A percentile compares a stretch with the other conserved stretches of the same genome.
phyloP scores from a whole-genome alignment of 2,797 vertebrate species.

The Lagocephalus sceleratus region DNA sequence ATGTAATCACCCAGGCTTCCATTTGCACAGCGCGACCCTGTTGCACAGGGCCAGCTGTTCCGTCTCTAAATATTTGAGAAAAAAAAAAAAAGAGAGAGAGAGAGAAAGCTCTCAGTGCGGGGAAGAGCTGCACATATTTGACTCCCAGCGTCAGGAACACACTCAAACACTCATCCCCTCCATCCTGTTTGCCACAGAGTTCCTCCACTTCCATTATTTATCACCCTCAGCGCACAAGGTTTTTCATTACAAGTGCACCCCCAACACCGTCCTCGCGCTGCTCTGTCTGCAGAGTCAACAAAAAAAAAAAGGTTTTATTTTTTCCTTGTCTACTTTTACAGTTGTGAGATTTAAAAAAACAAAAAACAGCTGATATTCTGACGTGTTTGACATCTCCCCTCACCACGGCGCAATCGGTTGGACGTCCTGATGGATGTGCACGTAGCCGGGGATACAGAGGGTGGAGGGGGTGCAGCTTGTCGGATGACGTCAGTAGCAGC shows the following conservation, averaged over 20 bases:
- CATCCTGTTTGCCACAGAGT: constrained; percentile 41
- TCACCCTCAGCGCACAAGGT: constrained; percentile 37
- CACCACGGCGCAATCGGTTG: too few relatives aligned
- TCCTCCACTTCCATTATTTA: constrained; percentile 61
- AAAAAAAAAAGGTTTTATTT: too few relatives aligned
- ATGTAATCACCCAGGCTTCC: constrained; percentile 57
- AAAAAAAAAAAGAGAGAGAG: constrained; percentile 31
- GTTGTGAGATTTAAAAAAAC: too few relatives aligned
- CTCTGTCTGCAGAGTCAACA: too few relatives aligned
- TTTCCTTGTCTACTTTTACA: too few relatives aligned
- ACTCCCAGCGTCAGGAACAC: constrained; percentile 5
- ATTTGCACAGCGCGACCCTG: constrained; percentile 51
- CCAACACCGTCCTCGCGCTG: not conserved
- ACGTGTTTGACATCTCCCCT: too few relatives aligned
- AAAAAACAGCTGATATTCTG: too few relatives aligned
- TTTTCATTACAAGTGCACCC: constrained; percentile 45
- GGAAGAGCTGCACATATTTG: constrained; percentile 7
- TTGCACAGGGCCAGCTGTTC: constrained; percentile 20
- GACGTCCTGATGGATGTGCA: too few relatives aligned
- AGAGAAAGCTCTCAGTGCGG: constrained; percentile 2
- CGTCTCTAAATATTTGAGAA: constrained; percentile 56
- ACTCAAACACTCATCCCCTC: constrained; percentile 19
- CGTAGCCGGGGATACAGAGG: too few relatives aligned
- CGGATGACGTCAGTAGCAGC: too few relatives aligned
- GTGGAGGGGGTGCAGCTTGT: too few relatives aligned